Conservation (phyloP, 2,888 invertebrate species). For the Phasia obesa region DNA sequence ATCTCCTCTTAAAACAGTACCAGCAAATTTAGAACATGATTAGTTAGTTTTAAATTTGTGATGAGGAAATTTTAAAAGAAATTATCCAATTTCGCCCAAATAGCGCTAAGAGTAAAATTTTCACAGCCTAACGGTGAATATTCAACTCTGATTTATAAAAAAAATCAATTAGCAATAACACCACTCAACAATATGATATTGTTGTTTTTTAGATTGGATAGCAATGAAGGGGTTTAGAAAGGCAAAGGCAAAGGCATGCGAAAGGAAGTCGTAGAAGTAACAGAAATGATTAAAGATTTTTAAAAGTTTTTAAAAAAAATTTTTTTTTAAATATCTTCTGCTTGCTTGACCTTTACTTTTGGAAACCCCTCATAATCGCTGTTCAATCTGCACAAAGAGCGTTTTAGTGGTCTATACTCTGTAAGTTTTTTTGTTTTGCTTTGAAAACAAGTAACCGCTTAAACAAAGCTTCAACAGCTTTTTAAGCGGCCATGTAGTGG, state of each 20-base stretch:
- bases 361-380: conserved; percentile 5
- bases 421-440: not conserved
- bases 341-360: not conserved
- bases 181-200: conserved; percentile 60
- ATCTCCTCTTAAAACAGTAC: conserved; percentile 19
- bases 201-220: conserved; percentile 40
- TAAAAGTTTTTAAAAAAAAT: too few relatives aligned
- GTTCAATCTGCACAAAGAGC: conserved; percentile 59
- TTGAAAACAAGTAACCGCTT: conserved; percentile 1
- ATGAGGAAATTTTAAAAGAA: conserved; percentile 50
- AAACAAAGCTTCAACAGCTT: not conserved
- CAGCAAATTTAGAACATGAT: conserved; percentile 9
- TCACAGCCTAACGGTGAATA: conserved; percentile 40
- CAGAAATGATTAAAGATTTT: too few relatives aligned
- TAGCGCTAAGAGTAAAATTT: conserved; percentile 63
- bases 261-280: not conserved
- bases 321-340: not conserved
- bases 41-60: not conserved
- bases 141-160: conserved; percentile 67
- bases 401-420: conserved; percentile 51
- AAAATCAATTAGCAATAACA: conserved; percentile 68
- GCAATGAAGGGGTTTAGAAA: conserved; percentile 24
- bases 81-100: conserved; percentile 35
- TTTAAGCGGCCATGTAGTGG: conserved; percentile 17
- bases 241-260: not conserved